Base-by-base conservation (phyloP, 2,888 invertebrate species). In the Synanthedon vespiformis region DNA sequence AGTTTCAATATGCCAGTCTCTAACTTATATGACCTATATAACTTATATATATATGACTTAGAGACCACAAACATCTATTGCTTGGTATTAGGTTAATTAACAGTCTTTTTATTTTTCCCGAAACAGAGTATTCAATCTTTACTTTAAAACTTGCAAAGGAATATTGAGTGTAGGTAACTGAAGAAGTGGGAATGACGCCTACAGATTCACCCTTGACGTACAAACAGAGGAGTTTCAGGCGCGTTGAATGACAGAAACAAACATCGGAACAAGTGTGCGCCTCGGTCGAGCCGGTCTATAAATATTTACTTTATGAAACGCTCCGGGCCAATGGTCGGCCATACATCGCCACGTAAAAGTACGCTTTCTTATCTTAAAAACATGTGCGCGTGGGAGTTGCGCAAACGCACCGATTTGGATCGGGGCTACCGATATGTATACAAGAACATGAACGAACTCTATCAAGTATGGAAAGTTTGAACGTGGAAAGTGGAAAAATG, bases 281-380 rank as follows among this genome's bases (percentile, higher is more conserved):
- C 69, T 72, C 74, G 68, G 63, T 65, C 60, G 65, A 59, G 68
- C 61, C 68, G 62, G 69, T 77, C 85, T 86, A 85, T 87, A 87
- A 87, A 87, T 87, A 86, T 87, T 87, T 87, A 87, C 78, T 76
- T 82, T 81, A 80, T 75, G 80, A 79, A 84, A 83, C 82, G 80
- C 77, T 76, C 72, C 80, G 78, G 77, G 78, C 82, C 84, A 83
- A 81, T 79, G 80, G 80, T 77, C 80, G 77, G 74, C 76, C 76
- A 75, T 77, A 76, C 74, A 65, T 61, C 65, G 64, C 64, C 67
- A 71, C 74, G 72, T 79, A 78, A 82, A 82, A 80, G 76, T 77
- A 73, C 71, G 79, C 77, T 80, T 84, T 85, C 85, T 85, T 86
- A 83, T 85, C 85, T 79, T 65, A 61, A 34, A 34, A 73, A 72